Evolutionary conservation across 2,113 vertebrate species (phyloP).

Genomic region (Mormyrus iriodes): DNA sequence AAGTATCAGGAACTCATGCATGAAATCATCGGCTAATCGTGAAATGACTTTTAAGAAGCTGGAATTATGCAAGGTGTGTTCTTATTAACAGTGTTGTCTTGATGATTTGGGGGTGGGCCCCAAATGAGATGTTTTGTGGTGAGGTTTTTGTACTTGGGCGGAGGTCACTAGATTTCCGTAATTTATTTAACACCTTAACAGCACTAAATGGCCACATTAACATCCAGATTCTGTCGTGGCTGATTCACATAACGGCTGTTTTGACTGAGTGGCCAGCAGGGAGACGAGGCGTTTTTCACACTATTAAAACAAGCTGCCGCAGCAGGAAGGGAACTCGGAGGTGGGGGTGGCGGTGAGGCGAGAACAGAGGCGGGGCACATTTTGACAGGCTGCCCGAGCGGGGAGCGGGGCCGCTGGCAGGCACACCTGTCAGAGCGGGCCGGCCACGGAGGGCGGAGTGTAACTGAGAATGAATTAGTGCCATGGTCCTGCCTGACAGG

Average conservation of each 20-base stretch:
- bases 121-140: not conserved
- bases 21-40: not conserved
- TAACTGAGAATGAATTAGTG: constrained; percentile 3
- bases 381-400: not conserved
- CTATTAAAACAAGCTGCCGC: not conserved
- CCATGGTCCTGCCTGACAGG: not conserved
- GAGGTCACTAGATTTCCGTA: not conserved
- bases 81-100: not conserved
- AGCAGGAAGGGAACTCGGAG: not conserved
- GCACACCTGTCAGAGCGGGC: not conserved
- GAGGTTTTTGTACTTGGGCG: not conserved
- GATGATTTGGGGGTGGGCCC: not conserved
- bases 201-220: not conserved
- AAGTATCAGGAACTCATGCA: not conserved
- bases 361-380: not conserved
- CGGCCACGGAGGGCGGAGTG: not conserved
- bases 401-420: not conserved
- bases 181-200: not conserved
- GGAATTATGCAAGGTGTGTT: not conserved
- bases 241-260: not conserved
- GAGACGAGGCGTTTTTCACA: not conserved
- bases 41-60: not conserved
- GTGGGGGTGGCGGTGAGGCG: not conserved
- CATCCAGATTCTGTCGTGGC: not conserved
- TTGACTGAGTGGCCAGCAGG: not conserved